These are phyloP conservation scores for Ramazzottius varieornatus DNA, from an alignment of 2,888 invertebrate genomes.

Conservation along the genomic window DNA sequence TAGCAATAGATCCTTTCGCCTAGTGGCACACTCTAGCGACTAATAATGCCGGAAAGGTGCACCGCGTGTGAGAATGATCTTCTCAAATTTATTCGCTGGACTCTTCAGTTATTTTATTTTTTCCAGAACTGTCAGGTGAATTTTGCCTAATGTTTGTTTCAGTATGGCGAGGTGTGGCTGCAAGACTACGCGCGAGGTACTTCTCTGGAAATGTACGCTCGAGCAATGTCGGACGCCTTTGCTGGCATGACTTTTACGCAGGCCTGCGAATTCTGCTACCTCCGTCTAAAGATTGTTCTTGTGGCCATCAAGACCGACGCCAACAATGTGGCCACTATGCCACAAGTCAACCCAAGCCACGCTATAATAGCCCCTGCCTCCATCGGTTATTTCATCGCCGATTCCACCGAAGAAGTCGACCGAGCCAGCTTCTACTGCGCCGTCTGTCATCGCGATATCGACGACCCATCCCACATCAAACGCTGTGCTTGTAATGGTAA, in stretches of 20 bases:
- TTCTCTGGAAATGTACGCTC: not conserved
- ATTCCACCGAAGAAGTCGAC: conserved; percentile 1
- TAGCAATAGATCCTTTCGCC: too few relatives aligned
- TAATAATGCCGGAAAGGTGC: not conserved
- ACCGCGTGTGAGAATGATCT: not conserved
- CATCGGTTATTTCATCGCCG: not conserved
- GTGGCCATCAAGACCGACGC: not conserved
- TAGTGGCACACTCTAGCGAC: too few relatives aligned
- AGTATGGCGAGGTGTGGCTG: not conserved
- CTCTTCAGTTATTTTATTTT: too few relatives aligned
- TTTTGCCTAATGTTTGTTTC: not conserved
- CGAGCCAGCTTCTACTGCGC: not conserved
- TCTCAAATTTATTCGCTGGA: not conserved
- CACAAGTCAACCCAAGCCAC: not conserved
- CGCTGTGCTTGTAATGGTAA: not conserved
- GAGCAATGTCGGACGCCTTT: not conserved
- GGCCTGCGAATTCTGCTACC: not conserved
- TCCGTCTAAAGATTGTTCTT: not conserved
- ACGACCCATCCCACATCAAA: not conserved
- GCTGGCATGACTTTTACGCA: not conserved
- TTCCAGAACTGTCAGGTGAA: too few relatives aligned
- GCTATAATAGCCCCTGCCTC: not conserved
- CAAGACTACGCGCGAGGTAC: not conserved
- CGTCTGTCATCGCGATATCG: not conserved
- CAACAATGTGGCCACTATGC: not conserved